phyloP scores from a whole-genome alignment of 2,888 invertebrate species.

The Candidula unifasciata region DNA sequence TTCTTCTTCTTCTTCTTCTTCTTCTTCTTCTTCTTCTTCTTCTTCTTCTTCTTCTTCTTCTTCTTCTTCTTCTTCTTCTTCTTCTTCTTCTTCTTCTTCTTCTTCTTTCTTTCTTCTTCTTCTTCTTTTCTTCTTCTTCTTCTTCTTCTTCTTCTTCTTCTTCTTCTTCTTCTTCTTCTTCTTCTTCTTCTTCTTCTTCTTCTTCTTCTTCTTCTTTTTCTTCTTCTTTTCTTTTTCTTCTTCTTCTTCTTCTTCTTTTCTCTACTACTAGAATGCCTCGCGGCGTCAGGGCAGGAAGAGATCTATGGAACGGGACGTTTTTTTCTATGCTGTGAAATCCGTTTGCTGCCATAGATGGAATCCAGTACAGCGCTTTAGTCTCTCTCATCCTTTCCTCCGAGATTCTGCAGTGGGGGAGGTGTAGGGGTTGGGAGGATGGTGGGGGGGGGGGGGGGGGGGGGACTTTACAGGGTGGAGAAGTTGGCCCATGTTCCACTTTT shows the following conservation, averaged over 20 bases:
- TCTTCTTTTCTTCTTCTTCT: slow-evolving; percentile 19
- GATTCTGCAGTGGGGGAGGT: too few species aligned
- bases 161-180: slow-evolving; percentile 44
- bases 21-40: neutral
- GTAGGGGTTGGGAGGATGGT: too few species aligned
- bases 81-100: slow-evolving; percentile 1
- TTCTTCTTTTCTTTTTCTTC: slow-evolving; percentile 40
- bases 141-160: slow-evolving; percentile 19
- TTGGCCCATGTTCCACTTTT: too few species aligned
- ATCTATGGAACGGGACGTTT: neutral
- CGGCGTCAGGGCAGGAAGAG: too few species aligned
- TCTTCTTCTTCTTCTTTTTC: slow-evolving; percentile 27
- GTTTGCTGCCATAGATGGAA: too few species aligned
- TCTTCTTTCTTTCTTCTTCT: neutral
- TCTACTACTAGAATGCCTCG: too few species aligned
- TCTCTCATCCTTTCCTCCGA: too few species aligned
- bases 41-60: too few species aligned
- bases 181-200: slow-evolving; percentile 32
- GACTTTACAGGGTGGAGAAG: too few species aligned
- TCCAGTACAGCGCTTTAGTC: too few species aligned
- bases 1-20: neutral
- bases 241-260: slow-evolving; percentile 2
- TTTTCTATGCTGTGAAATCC: neutral
- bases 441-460: too few species aligned
- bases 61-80: slow-evolving; percentile 2